Conservation (phyloP, 1,140 invertebrate genomes). For the Zaprionus inermis region DNA sequence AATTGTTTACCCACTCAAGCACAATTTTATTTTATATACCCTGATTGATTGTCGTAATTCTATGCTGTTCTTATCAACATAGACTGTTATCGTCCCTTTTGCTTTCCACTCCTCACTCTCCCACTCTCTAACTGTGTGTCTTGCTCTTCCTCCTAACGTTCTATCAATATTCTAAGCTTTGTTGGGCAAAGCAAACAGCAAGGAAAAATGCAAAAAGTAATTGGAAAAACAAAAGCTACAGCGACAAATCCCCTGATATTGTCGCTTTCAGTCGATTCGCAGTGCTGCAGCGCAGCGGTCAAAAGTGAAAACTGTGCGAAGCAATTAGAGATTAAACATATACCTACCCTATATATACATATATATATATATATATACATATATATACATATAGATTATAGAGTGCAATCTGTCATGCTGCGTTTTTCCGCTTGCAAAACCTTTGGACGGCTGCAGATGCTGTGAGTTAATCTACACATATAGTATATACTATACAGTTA, state of each 20-base stretch:
- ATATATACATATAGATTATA: too few relatives aligned
- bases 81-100: conserved; percentile 46
- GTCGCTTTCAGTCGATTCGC: conserved; percentile 49
- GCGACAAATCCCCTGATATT: conserved; percentile 29
- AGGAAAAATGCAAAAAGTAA: conserved; percentile 54
- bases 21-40: conserved; percentile 40
- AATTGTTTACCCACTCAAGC: conserved; percentile 40
- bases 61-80: conserved; percentile 32
- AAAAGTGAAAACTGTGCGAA: conserved; percentile 26
- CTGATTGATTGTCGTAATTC: conserved; percentile 49
- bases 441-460: conserved; percentile 57
- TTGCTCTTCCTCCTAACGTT: background rate
- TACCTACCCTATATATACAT: too few relatives aligned
- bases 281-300: conserved; percentile 51
- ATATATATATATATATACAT: too few relatives aligned
- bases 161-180: conserved; percentile 25
- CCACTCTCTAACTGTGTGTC: background rate
- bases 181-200: conserved; percentile 45
- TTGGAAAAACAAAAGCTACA: conserved; percentile 22
- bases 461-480: conserved; percentile 44
- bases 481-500: background rate
- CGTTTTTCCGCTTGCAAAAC: conserved; percentile 43
- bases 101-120: background rate
- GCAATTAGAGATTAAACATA: background rate
- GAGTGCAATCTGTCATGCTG: too few relatives aligned